phyloP scores from a whole-genome alignment of 1,140 invertebrate genomes.

The Tyrophagus putrescentiae region DNA sequence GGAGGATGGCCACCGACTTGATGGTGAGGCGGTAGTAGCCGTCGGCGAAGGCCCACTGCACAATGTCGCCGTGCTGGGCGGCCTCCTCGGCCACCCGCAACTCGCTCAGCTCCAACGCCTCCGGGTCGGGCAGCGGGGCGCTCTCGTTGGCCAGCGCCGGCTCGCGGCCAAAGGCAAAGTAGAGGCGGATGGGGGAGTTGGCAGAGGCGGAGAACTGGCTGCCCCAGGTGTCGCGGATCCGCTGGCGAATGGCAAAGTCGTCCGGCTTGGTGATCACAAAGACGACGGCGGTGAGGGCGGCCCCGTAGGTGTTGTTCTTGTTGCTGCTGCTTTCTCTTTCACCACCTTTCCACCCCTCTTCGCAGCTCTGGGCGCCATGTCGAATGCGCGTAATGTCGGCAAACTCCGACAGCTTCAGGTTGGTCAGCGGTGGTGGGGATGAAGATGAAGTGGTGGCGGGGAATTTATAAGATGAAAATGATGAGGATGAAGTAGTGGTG shows the following conservation, averaged over 20 bases:
- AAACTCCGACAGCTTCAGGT: conserved; percentile 9
- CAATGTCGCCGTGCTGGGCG: conserved; percentile 24
- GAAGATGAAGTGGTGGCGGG: no score
- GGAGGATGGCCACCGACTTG: conserved; percentile 32
- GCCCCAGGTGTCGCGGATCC: conserved; percentile 47
- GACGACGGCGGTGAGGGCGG: neutral
- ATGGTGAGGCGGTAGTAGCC: conserved; percentile 32
- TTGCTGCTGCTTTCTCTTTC: no score
- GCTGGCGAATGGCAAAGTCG: neutral
- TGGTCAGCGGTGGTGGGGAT: no score
- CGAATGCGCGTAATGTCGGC: neutral
- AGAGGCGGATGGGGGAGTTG: neutral
- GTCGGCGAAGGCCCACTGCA: conserved; percentile 30
- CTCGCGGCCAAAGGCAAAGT: conserved; percentile 4
- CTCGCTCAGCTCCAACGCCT: conserved; percentile 24
- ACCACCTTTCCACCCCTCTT: no score
- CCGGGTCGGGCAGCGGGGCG: conserved; percentile 4
- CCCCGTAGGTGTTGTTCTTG: neutral
- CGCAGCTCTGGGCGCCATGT: neutral
- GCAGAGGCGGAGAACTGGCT: conserved; percentile 6
- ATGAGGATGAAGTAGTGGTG: no score
- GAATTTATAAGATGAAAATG: no score
- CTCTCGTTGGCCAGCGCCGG: neutral
- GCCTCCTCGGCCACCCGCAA: conserved; percentile 23
- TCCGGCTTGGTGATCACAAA: conserved; percentile 8